Conservation (phyloP, 23 tunicate genomes). For the Clavelina lepadiformis region DNA sequence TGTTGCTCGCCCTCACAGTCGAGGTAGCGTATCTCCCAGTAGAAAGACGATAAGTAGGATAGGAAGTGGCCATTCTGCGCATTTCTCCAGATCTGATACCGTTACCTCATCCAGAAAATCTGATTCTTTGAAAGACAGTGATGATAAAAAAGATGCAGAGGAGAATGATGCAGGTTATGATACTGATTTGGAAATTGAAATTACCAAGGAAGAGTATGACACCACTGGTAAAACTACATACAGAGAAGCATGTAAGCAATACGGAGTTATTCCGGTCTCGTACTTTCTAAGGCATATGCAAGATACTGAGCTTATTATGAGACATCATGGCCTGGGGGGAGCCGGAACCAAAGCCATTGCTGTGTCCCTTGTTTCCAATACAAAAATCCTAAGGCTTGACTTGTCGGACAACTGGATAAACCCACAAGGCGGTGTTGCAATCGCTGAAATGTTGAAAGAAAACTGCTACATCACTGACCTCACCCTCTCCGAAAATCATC, state of each 20-base stretch:
- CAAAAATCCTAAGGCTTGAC: slow-evolving; percentile 75
- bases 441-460: slow-evolving; percentile 96
- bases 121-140: slow-evolving; percentile 28
- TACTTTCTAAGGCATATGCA: slow-evolving; percentile 96
- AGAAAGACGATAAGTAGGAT: slow-evolving; percentile 81
- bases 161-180: slow-evolving; percentile 92
- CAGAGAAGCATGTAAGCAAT: slow-evolving; percentile 93
- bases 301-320: slow-evolving; percentile 59
- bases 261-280: slow-evolving; percentile 92
- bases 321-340: slow-evolving; percentile 94
- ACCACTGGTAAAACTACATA: slow-evolving; percentile 91
- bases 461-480: slow-evolving; percentile 94
- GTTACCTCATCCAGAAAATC: slow-evolving; percentile 20
- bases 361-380: slow-evolving; percentile 87
- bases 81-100: slow-evolving; percentile 37
- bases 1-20: slow-evolving; percentile 77
- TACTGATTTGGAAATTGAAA: slow-evolving; percentile 89
- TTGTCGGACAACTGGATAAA: slow-evolving; percentile 87
- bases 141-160: slow-evolving; percentile 35
- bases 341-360: slow-evolving; percentile 96
- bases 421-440: slow-evolving; percentile 81
- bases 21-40: slow-evolving; percentile 84
- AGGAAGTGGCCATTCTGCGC: slow-evolving; percentile 69
- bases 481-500: slow-evolving; percentile 77
- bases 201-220: slow-evolving; percentile 86